A percentile compares a stretch with the other conserved stretches of the same genome.
These are phyloP conservation scores for Lepidurus packardi DNA, from an alignment of 1,140 invertebrate genomes.

Conservation along the genomic window DNA sequence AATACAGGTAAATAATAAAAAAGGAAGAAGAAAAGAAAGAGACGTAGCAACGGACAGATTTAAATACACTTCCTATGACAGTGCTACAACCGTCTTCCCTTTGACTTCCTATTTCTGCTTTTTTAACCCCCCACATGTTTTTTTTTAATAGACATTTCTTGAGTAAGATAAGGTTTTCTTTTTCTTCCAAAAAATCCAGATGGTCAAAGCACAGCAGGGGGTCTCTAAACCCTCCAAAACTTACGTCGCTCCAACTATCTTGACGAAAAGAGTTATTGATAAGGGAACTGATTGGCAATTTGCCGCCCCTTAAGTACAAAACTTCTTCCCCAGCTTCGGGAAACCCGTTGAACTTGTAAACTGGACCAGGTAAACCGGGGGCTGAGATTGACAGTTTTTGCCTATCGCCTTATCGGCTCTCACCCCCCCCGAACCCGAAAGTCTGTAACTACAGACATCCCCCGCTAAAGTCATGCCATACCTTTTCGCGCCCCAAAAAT, in stretches of 20 bases:
- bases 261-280: not conserved
- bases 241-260: constrained; percentile 2
- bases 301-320: not conserved
- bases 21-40: not conserved
- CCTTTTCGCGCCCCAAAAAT: not conserved
- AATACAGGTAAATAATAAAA: not conserved
- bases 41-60: constrained; percentile 18
- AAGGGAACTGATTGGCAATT: constrained; percentile 11
- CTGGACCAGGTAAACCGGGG: not conserved
- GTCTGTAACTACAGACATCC: too few species aligned
- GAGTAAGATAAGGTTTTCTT: not conserved
- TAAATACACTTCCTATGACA: constrained; percentile 11
- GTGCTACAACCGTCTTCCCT: not conserved
- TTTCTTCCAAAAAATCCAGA: not conserved
- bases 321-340: not conserved
- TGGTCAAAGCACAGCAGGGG: constrained; percentile 8
- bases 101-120: not conserved
- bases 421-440: not conserved
- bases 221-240: not conserved
- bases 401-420: not conserved
- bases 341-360: not conserved
- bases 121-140: not conserved
- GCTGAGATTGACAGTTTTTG: not conserved
- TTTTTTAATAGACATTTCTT: not conserved
- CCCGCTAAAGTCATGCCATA: too few species aligned